Percentiles rank a stretch among this genome's conserved stretches.
These are phyloP conservation scores for Spinibarbus caldwelli DNA, from an alignment of 2,797 vertebrate genomes.

Conservation along the genomic window DNA sequence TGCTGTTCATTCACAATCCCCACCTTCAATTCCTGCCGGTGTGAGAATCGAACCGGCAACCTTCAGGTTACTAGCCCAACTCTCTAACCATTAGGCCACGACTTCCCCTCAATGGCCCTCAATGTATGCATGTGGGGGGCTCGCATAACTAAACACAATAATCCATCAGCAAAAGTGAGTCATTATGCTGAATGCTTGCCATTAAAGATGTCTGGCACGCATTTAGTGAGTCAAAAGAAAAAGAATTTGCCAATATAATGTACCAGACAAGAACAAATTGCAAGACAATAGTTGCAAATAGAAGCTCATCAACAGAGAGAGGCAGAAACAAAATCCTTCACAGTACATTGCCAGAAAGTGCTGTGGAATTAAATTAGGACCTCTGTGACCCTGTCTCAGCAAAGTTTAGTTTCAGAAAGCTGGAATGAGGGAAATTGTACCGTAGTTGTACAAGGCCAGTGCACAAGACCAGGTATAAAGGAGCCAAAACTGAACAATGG, in stretches of 20 bases:
- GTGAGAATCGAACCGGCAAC: no score
- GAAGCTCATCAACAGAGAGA: not conserved
- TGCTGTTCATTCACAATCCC: no score
- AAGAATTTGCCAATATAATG: not conserved
- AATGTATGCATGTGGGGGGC: not conserved
- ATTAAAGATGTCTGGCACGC: not conserved
- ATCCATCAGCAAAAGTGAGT: not conserved
- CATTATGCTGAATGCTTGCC: not conserved
- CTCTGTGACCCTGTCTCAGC: not conserved
- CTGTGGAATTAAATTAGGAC: conserved; percentile 1
- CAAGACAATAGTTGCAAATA: not conserved
- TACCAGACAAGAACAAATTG: not conserved
- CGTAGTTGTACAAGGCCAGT: not conserved
- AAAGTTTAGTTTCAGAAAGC: not conserved
- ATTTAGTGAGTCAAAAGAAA: not conserved
- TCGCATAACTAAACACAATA: not conserved
- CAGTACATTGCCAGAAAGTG: no score
- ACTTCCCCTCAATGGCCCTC: no score
- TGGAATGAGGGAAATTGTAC: not conserved
- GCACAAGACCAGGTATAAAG: not conserved
- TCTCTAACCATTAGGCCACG: no score
- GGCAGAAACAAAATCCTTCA: not conserved
- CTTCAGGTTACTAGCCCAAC: no score
- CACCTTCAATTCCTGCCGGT: no score
- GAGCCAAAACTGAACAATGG: not conserved